Base-by-base conservation (phyloP, 2,113 vertebrate genomes). In the Neodontobutis hainanensis region DNA sequence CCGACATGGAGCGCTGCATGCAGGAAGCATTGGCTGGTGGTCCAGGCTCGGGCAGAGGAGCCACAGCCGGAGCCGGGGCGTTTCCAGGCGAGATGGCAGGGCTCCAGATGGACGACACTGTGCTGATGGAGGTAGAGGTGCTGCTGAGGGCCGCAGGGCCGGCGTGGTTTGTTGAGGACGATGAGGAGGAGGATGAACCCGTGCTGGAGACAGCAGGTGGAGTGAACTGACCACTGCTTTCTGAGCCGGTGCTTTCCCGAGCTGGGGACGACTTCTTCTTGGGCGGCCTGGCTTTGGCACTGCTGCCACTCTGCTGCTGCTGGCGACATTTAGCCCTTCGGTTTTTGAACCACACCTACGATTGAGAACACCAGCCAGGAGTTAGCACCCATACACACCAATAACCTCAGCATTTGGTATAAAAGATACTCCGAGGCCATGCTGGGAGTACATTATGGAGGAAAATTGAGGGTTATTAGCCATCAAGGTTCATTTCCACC, bases 321-420 rank as follows among this genome's bases (percentile, higher is more conserved):
- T 97, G 95, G 19, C 97, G 95, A 72, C 93, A 94, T 78, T 94
- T 94, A 40, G 94, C 94, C 45, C 94, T 75, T 3, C 94, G 87
- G 88, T 99, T 99, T 91, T 99, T 99, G 91, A 99, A 99, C 97
- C 97, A 99, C 62, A 99, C 97, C 97, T 99, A 19, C 42, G 61
- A 75, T 10, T 35, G 9, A 76, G 58, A 61, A 65, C 57, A 65
- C 14, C 58, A 47, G 70, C 57, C 68, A 68, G 70, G 51, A 62
- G 82, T 75, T 53, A 86, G 73, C 40, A 51, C 65, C 42, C 50
- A 6, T 5, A n/a, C 62, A 77, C 64, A 49, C 11, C 14, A 9
- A 64, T 48, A 68, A 57, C 48, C 52, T 65, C 74, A 65, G 68
- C 55, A 16, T 53, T 56, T 59, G 72, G 65, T 45, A 11, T 19